Evolutionary conservation across 1,140 invertebrate genomes (phyloP).

Genomic region (Paralvinella palmiformis): DNA sequence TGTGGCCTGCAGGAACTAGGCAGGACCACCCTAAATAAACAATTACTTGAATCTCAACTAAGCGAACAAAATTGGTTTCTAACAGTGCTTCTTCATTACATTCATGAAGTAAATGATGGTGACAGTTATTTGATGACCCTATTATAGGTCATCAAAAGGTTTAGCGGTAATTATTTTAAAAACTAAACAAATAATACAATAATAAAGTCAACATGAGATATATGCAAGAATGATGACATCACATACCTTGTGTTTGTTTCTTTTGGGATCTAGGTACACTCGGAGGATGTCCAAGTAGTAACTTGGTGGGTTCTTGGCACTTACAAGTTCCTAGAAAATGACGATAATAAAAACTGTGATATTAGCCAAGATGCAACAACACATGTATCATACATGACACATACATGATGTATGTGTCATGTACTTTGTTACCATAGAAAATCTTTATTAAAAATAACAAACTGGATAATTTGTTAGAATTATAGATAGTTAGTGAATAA

Average conservation of each 20-base stretch:
- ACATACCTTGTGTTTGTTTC: conserved; percentile 79
- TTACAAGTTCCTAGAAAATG: conserved; percentile 75
- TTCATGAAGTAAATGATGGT: no score
- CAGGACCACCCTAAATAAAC: no score
- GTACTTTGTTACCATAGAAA: not conserved
- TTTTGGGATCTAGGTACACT: conserved; percentile 89
- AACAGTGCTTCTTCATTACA: no score
- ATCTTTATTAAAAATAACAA: not conserved
- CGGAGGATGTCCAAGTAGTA: conserved; percentile 89
- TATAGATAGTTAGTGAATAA: not conserved
- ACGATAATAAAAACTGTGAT: not conserved
- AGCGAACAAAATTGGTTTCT: no score
- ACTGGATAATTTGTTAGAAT: not conserved
- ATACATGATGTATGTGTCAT: not conserved
- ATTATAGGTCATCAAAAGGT: no score
- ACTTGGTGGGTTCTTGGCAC: conserved; percentile 90
- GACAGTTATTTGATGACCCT: no score
- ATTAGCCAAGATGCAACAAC: not conserved
- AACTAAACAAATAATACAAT: no score
- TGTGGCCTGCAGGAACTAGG: no score
- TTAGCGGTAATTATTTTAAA: no score
- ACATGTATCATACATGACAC: not conserved
- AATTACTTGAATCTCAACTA: no score
- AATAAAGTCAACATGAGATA: no score
- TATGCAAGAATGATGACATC: no score